Base-by-base conservation (phyloP, 2,797 vertebrate genomes). In the Premnoplex brunnescens region DNA sequence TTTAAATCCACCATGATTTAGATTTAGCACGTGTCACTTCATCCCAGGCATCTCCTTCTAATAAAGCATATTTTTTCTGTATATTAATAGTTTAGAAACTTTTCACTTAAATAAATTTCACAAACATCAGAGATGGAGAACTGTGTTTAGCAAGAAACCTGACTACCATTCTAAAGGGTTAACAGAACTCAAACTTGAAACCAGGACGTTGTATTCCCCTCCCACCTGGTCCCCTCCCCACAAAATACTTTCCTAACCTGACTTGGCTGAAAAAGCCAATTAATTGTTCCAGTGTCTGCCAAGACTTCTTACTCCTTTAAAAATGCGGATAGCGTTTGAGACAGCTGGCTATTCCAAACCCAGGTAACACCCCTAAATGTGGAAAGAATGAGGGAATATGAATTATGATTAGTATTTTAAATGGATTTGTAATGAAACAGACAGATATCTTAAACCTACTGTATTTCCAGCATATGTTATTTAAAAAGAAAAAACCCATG, bases 241-340 rank as follows among this genome's bases (percentile, higher is more conserved):
- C 83, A 94, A 96, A 96, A 97, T 97, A 91, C 93, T 98, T 97
- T 97, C 96, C 94, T 97, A 97, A 97, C 93, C 95, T 94, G 88
- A 88, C 89, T 97, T 97, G 97, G 96, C 96, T 96, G 84, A 92
- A 98, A 97, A 98, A 97, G 91, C 92, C 95, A 97, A 98, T 98
- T 97, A 98, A 95, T 96, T 96, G 96, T 97, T 97, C 89, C 96
- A 97, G 56, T 89, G 71, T 94, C 91, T 97, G 96, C 97, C 97
- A 97, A 97, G 73, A 94, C 43, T 86, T 94, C 83, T 96, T 96
- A 97, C 89, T 86, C 85, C 92, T 94, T 96, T 96, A 94, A 94
- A 93, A 95, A 90, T 89, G 93, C 0, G 41, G 80, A 92, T 44
- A 95, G 84, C 37, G 88, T 64, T 96, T 96, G 90, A 97, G 95